Conservation (phyloP, 2,797 vertebrate species). For the Urosaurus nigricauda region DNA sequence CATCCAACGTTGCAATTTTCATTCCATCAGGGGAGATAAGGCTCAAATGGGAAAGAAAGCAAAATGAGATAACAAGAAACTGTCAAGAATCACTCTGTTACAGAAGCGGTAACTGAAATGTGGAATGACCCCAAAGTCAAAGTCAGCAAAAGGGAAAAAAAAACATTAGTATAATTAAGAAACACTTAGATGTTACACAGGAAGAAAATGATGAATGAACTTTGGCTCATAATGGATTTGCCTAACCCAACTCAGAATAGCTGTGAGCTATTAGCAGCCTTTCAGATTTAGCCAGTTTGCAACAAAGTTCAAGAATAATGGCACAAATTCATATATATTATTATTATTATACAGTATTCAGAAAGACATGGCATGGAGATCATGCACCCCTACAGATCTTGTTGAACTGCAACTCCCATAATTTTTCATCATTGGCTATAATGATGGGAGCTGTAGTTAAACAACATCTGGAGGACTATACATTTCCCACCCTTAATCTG, state of each 20-base stretch:
- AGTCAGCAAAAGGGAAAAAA: slow-evolving; percentile 53
- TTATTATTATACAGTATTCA: fast-evolving
- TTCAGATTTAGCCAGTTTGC: slow-evolving; percentile 10
- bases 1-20: slow-evolving; percentile 40
- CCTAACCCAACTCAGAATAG: slow-evolving; percentile 15
- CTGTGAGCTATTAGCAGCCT: slow-evolving; percentile 8
- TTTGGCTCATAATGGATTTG: slow-evolving; percentile 45
- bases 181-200: slow-evolving; percentile 46
- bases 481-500: fast-evolving
- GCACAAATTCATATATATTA: background rate
- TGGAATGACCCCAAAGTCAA: slow-evolving; percentile 59
- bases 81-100: slow-evolving; percentile 64
- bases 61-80: slow-evolving; percentile 55
- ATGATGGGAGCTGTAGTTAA: background rate
- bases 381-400: background rate
- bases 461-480: background rate
- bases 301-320: slow-evolving; percentile 15
- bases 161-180: slow-evolving; percentile 65
- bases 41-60: slow-evolving; percentile 52
- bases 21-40: slow-evolving; percentile 42
- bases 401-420: background rate
- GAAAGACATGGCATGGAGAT: background rate
- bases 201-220: slow-evolving; percentile 60
- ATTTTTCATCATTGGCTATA: background rate
- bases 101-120: slow-evolving; percentile 60